Conservation (phyloP, 2,888 invertebrate species). For the Mylabris sibirica region DNA sequence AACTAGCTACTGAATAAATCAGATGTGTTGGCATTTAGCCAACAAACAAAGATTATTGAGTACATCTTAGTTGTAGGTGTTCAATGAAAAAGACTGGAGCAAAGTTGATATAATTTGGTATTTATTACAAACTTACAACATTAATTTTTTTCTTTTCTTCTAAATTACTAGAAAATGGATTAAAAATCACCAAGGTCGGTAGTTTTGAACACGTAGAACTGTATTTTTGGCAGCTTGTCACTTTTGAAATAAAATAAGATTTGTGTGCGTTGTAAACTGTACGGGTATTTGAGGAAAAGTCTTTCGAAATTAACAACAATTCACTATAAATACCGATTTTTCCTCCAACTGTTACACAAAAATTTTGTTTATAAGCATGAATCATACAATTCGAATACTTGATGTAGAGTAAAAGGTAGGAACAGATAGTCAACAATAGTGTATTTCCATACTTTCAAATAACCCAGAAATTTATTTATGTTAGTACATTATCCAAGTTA, state of each 20-base stretch:
- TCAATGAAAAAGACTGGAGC: too few relatives aligned
- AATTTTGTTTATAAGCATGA: neutral
- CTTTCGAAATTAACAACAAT: conserved; percentile 12
- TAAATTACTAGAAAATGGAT: too few relatives aligned
- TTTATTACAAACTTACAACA: neutral
- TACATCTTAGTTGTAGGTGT: conserved; percentile 22
- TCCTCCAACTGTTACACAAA: neutral
- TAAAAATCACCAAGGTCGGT: neutral
- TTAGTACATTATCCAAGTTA: neutral
- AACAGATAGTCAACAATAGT: neutral
- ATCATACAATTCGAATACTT: neutral
- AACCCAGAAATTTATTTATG: conserved; percentile 10
- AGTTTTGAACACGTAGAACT: conserved; percentile 37
- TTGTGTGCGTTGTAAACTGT: conserved; percentile 53
- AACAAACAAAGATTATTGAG: conserved; percentile 43
- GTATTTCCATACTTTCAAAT: conserved; percentile 3
- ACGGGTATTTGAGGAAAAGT: conserved; percentile 45
- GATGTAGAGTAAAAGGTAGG: neutral
- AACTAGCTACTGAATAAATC: conserved; percentile 56
- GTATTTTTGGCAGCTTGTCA: conserved; percentile 53
- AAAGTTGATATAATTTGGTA: too few relatives aligned
- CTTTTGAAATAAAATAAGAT: conserved; percentile 53
- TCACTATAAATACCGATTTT: neutral
- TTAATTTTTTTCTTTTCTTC: too few relatives aligned
- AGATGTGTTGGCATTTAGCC: conserved; percentile 50